A percentile compares a stretch with the other conserved stretches of the same genome.
These are phyloP conservation scores for Pseudachorutes palmiensis DNA, from an alignment of 1,140 invertebrate species.

Conservation along the genomic window DNA sequence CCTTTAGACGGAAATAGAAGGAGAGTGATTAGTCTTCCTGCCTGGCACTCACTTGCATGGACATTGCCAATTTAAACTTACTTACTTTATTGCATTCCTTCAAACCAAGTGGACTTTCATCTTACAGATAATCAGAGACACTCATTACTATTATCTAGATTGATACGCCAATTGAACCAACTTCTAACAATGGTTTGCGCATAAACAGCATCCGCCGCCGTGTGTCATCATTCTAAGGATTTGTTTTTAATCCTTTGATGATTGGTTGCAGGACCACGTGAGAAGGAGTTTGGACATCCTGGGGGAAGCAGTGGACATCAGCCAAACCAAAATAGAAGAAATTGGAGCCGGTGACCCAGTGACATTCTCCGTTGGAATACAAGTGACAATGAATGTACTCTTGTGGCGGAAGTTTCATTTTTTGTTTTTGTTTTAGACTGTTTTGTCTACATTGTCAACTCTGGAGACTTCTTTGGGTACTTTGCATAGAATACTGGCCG, in stretches of 20 bases:
- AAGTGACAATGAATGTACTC: no score
- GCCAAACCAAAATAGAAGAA: neutral
- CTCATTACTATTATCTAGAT: no score
- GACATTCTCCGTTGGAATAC: slow-evolving; percentile 4
- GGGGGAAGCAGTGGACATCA: neutral
- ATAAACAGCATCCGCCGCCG: no score
- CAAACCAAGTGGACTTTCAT: no score
- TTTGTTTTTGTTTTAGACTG: slow-evolving; percentile 10
- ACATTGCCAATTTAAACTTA: no score
- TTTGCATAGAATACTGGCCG: slow-evolving; percentile 22
- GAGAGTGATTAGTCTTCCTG: no score
- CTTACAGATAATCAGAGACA: no score
- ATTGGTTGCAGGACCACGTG: neutral
- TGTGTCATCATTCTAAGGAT: slow-evolving; percentile 32
- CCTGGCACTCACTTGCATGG: no score
- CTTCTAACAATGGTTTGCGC: no score
- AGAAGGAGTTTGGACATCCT: neutral
- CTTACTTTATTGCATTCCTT: no score
- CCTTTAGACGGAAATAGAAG: no score
- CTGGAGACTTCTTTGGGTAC: slow-evolving; percentile 22
- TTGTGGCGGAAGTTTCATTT: neutral
- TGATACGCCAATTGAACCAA: no score
- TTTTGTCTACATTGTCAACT: slow-evolving; percentile 23
- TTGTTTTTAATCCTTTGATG: neutral
- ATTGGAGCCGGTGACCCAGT: neutral